phyloP scores from a whole-genome alignment of 2,888 invertebrate species.

The Automeris io region DNA sequence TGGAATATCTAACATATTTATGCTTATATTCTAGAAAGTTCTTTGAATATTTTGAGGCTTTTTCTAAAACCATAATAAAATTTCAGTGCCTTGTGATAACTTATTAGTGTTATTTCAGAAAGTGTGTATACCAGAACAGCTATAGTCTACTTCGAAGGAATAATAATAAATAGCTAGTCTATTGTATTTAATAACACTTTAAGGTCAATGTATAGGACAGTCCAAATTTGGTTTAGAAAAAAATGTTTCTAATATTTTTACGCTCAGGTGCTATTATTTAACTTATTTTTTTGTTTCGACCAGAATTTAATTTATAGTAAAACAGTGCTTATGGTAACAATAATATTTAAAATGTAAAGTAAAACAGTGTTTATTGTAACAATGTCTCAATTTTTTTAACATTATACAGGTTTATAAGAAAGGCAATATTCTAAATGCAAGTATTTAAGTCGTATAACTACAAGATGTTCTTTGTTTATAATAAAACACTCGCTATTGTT shows the following conservation, averaged over 20 bases:
- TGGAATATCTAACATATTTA: no score
- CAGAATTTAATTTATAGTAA: no score
- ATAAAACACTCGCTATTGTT: no score
- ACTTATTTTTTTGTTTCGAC: neutral
- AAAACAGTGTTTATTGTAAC: no score
- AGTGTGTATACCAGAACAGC: neutral
- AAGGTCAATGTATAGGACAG: neutral
- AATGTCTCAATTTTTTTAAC: no score
- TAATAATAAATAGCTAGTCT: neutral
- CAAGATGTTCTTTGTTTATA: no score
- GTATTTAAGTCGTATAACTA: no score
- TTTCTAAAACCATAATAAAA: slow-evolving; percentile 17
- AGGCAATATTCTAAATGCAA: no score
- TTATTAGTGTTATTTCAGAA: slow-evolving; percentile 16
- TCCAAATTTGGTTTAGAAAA: neutral
- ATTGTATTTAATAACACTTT: neutral
- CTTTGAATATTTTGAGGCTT: neutral
- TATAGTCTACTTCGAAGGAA: neutral
- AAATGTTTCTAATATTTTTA: neutral
- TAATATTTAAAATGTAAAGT: no score
- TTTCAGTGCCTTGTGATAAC: slow-evolving; percentile 40
- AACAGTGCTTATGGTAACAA: no score
- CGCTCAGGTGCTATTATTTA: neutral
- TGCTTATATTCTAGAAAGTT: no score
- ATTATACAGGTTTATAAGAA: no score